Evolutionary conservation across 2,888 invertebrate genomes (phyloP).

Genomic region (Mechanitis mazaeus): DNA sequence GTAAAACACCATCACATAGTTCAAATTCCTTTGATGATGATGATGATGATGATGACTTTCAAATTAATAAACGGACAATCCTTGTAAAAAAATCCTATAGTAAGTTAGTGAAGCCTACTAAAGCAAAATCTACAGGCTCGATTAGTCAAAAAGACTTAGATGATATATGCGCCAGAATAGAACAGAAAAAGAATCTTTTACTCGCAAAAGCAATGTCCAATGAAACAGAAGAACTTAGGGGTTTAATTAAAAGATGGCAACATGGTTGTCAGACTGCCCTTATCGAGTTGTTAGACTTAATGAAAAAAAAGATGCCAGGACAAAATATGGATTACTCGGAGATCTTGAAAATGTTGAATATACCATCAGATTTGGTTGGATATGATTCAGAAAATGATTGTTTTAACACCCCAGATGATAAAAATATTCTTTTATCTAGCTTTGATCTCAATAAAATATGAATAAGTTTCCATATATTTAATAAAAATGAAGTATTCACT

Average conservation of each 20-base stretch:
- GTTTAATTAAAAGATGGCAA: conserved; percentile 72
- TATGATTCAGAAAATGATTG: conserved; percentile 71
- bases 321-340: conserved; percentile 65
- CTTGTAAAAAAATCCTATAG: conserved; percentile 56
- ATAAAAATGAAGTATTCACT: neutral
- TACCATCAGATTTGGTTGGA: conserved; percentile 64
- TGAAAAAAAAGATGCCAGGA: conserved; percentile 60
- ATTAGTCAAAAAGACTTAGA: conserved; percentile 66
- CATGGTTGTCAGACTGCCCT: conserved; percentile 73
- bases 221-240: conserved; percentile 66
- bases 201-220: conserved; percentile 54
- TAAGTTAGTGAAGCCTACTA: conserved; percentile 51
- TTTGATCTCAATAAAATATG: conserved; percentile 35
- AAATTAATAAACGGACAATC: conserved; percentile 54
- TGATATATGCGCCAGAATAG: conserved; percentile 57
- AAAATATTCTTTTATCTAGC: conserved; percentile 49
- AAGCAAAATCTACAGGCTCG: conserved; percentile 66
- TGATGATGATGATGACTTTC: conserved; percentile 61
- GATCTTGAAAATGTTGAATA: conserved; percentile 66
- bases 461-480: neutral
- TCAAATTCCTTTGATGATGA: conserved; percentile 35
- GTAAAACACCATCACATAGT: conserved; percentile 39
- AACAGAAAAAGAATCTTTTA: conserved; percentile 58
- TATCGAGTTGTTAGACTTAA: conserved; percentile 63
- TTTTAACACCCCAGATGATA: conserved; percentile 61